These are phyloP conservation scores for Trachemys scripta DNA, from an alignment of 2,113 vertebrate species.

Conservation along the genomic window DNA sequence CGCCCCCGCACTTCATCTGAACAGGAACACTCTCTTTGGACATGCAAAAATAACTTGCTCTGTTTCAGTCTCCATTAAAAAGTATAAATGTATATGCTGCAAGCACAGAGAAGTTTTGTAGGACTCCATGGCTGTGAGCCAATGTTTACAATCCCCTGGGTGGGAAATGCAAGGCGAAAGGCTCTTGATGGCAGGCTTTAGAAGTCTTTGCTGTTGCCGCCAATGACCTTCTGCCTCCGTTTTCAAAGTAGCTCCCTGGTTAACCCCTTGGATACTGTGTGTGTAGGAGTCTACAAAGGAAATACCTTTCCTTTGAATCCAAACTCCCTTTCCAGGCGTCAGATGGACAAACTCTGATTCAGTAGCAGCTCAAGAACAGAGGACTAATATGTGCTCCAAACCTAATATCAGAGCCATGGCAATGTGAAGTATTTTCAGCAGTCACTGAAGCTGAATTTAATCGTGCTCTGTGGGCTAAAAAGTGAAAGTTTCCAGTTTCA, in stretches of 20 bases:
- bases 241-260: slow-evolving; percentile 82
- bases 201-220: slow-evolving; percentile 85
- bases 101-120: slow-evolving; percentile 82
- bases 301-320: slow-evolving; percentile 60
- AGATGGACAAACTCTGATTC: slow-evolving; percentile 43
- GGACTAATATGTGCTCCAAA: slow-evolving; percentile 10
- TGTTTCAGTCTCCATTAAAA: slow-evolving; percentile 73
- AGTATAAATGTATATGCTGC: slow-evolving; percentile 70
- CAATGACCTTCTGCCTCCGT: slow-evolving; percentile 84
- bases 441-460: slow-evolving; percentile 10
- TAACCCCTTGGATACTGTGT: slow-evolving; percentile 81
- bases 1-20: slow-evolving; percentile 16
- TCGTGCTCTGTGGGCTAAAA: slow-evolving; percentile 16
- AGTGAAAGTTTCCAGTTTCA: slow-evolving; percentile 61
- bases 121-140: slow-evolving; percentile 84
- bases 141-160: slow-evolving; percentile 95
- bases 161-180: slow-evolving; percentile 93
- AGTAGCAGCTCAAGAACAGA: slow-evolving; percentile 30
- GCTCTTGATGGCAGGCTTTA: slow-evolving; percentile 82
- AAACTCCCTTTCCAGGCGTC: slow-evolving; percentile 48
- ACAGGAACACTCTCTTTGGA: slow-evolving; percentile 71
- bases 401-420: background rate
- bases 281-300: slow-evolving; percentile 62
- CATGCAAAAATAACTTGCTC: slow-evolving; percentile 40
- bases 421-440: background rate